phyloP scores from a whole-genome alignment of 2,888 invertebrate species.

The Gnatocerus cornutus region DNA sequence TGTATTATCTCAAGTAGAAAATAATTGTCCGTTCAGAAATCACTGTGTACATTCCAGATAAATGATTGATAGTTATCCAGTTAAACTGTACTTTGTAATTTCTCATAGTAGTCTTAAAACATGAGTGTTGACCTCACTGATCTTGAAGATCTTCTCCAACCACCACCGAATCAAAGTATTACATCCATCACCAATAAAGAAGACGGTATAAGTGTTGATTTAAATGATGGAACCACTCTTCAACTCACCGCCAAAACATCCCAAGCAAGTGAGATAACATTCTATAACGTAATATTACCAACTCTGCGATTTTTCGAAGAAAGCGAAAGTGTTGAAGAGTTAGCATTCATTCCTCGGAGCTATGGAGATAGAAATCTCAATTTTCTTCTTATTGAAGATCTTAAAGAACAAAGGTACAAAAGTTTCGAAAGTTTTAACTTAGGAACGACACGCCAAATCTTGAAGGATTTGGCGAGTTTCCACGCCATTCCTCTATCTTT shows the following conservation, averaged over 20 bases:
- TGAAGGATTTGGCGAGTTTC: constrained; percentile 13
- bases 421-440: background rate
- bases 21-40: constrained; percentile 14
- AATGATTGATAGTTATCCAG: constrained; percentile 1
- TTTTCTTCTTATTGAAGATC: background rate
- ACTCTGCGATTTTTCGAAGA: constrained; percentile 10
- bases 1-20: constrained; percentile 18
- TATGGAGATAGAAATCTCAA: constrained; percentile 6
- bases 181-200: background rate
- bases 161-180: background rate
- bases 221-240: constrained; percentile 8
- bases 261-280: background rate
- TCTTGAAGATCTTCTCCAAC: constrained; percentile 12
- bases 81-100: background rate
- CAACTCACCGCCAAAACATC: background rate
- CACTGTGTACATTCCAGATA: constrained; percentile 4
- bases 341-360: background rate
- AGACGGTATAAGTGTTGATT: background rate
- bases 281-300: constrained; percentile 6
- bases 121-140: background rate
- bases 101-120: background rate
- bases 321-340: background rate
- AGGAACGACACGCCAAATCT: background rate
- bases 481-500: constrained; percentile 5
- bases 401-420: background rate